Conservation (phyloP, 2,888 invertebrate genomes). For the Drosophila setosimentum region DNA sequence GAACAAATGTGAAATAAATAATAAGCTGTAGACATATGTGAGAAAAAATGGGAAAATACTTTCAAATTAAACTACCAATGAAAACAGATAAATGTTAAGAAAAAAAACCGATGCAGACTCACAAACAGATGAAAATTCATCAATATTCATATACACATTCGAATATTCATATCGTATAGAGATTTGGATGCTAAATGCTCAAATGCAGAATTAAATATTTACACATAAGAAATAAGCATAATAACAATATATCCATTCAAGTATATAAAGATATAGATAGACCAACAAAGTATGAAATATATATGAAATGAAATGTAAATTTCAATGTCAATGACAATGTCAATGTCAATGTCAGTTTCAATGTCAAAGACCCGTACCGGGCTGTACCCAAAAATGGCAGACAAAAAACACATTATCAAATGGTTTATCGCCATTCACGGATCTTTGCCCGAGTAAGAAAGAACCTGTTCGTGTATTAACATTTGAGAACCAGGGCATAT, state of each 20-base stretch:
- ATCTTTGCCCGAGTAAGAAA: neutral
- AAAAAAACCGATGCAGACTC: constrained; percentile 6
- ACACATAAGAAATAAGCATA: neutral
- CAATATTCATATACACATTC: neutral
- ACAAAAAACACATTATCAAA: neutral
- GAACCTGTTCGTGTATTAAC: constrained; percentile 1
- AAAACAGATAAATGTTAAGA: constrained; percentile 2
- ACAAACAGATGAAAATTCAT: neutral
- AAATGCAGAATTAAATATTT: neutral
- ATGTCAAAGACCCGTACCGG: constrained; percentile 42
- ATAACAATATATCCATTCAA: neutral
- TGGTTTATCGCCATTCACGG: neutral
- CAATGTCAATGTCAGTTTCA: constrained; percentile 31
- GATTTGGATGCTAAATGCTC: neutral
- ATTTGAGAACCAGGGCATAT: constrained; percentile 3
- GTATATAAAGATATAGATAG: neutral
- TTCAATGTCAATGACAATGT: constrained; percentile 42
- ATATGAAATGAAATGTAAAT: constrained; percentile 19
- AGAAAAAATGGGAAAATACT: neutral
- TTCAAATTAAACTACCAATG: neutral
- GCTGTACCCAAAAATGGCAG: neutral
- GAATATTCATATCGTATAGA: neutral
- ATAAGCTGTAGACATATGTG: neutral
- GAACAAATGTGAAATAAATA: constrained; percentile 18
- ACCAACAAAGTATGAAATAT: neutral